A percentile compares a stretch with the other conserved stretches of the same genome.
These are phyloP conservation scores for Macrotis lagotis DNA, from an alignment of 2,113 vertebrate genomes.

Conservation along the genomic window DNA sequence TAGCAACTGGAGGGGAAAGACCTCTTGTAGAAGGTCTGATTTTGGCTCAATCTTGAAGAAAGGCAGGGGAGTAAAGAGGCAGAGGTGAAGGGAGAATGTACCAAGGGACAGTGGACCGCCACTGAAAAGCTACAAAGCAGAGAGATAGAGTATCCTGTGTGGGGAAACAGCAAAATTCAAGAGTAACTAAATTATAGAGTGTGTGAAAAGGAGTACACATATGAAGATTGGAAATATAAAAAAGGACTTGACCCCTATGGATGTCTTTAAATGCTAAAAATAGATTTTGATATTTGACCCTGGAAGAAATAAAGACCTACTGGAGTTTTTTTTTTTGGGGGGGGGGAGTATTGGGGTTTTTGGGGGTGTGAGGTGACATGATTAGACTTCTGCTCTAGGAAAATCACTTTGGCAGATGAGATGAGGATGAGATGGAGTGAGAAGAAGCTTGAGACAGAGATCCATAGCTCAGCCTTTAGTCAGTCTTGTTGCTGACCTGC, in stretches of 20 bases:
- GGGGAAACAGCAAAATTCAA: not conserved
- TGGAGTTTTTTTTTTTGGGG: not conserved
- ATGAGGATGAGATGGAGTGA: not conserved
- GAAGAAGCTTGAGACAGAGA: not conserved
- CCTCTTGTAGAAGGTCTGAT: not conserved
- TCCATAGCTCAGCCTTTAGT: not conserved
- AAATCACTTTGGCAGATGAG: not conserved
- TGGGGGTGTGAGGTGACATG: not conserved
- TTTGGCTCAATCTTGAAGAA: not conserved
- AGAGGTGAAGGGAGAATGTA: too few species aligned
- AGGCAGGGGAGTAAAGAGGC: not conserved
- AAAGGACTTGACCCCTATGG: not conserved
- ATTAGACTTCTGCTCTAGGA: not conserved
- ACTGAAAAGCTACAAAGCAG: too few species aligned
- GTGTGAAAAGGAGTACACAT: not conserved
- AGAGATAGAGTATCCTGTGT: not conserved
- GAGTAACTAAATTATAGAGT: not conserved
- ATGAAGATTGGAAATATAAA: not conserved
- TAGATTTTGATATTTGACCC: not conserved
- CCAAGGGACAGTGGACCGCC: not conserved
- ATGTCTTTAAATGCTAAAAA: not conserved
- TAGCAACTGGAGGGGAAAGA: not conserved
- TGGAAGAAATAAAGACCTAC: not conserved
- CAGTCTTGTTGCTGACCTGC: not conserved
- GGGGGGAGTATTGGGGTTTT: too few species aligned